Conservation (phyloP, 2,113 vertebrate species). For the Ailuropoda melanoleuca region DNA sequence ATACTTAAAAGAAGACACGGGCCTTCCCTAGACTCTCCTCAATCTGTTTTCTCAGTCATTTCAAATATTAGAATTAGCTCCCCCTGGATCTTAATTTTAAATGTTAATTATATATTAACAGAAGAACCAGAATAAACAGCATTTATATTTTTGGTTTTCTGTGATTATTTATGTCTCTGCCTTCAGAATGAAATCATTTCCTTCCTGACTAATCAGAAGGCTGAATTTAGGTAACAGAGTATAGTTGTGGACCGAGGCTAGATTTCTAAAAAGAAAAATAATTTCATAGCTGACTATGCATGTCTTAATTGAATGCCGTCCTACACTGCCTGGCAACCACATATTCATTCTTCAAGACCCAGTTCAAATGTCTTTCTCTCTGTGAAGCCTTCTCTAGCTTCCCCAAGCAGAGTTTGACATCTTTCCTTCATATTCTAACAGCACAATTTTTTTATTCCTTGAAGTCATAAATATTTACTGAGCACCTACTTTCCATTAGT, state of each 20-base stretch:
- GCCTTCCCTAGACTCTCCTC: background rate
- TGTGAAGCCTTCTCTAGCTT: background rate
- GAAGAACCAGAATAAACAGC: constrained; percentile 72
- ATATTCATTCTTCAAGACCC: background rate
- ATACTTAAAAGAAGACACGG: background rate
- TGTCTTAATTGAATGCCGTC: background rate
- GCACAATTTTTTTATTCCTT: background rate
- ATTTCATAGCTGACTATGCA: constrained; percentile 64
- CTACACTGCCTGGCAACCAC: background rate
- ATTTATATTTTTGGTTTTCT: constrained; percentile 74
- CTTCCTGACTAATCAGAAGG: constrained; percentile 72
- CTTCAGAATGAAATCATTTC: constrained; percentile 74
- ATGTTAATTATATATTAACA: constrained; percentile 73
- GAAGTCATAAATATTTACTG: background rate
- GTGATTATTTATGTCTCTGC: constrained; percentile 72
- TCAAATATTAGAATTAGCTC: constrained; percentile 65
- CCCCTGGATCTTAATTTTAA: constrained; percentile 52
- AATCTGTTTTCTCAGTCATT: constrained; percentile 28
- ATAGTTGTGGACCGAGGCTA: constrained; percentile 50
- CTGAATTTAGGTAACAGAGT: constrained; percentile 67
- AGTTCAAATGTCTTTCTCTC: background rate
- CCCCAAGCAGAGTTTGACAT: background rate
- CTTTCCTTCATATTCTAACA: background rate
- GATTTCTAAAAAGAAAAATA: constrained; percentile 49
- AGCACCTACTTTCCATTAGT: background rate